Base-by-base conservation (phyloP, 2,113 vertebrate species). In the Daubentonia madagascariensis region DNA sequence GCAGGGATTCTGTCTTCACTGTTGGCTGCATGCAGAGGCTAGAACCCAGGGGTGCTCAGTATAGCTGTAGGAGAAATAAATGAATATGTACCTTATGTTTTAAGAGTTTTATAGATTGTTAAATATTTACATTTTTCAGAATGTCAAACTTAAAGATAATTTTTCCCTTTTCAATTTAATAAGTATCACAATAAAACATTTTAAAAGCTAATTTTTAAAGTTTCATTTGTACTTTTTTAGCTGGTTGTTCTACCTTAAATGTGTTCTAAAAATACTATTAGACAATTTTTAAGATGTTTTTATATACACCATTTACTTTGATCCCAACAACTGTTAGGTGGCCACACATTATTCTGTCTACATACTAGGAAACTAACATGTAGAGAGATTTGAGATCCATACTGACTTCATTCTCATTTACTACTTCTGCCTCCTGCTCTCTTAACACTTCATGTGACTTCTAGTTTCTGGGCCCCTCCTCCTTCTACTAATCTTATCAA, bases 41-140 rank as follows among this genome's bases (percentile, higher is more conserved):
- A 20, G 59, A 72, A 52, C 11, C 35, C 14, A 9, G 25, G 70
- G 6, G 9, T 45, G 13, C 25, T 81, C 23, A 88, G 5, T 80
- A 30, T 45, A 50, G 8, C 57, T 17, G 1, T 63, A 87, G 48
- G 14, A n/a, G 68, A 72, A 88, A 22, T 54, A 95, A 63, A 72
- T 8, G 1, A 73, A 30, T 45, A 75, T 14, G 11, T 5, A 54
- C 30, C 28, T 65, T 85, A 30, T 79, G 16, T 86, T 96, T 65
- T 76, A 81, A 86, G 32, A 96, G 54, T 35, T 43, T 93, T 78
- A 50, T 59, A 73, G 50, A 67, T 93, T 85, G 28, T 91, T 63
- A 81, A 61, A 23, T 90, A 95, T 92, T 96, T 94, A 11, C 12
- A 52, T 80, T 95, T 89, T 89, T 96, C 16, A 72, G 13, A 59